phyloP scores from a whole-genome alignment of 2,113 vertebrate genomes.

The Lutjanus erythropterus region DNA sequence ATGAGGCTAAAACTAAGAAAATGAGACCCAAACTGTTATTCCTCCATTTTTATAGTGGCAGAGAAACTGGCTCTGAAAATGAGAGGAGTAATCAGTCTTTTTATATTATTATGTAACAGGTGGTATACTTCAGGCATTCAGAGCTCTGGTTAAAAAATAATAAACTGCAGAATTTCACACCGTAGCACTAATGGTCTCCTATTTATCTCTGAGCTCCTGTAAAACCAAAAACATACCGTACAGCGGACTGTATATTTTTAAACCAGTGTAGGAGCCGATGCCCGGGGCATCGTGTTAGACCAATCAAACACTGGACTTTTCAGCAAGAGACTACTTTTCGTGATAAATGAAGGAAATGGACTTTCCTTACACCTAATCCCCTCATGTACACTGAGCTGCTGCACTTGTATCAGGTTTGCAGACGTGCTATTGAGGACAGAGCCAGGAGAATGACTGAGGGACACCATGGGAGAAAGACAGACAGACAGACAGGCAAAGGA shows the following conservation, averaged over 20 bases:
- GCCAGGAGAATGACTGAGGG: constrained; percentile 47
- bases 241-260: constrained; percentile 3
- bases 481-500: constrained; percentile 46
- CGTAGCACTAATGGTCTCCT: neutral
- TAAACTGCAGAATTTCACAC: constrained; percentile 6
- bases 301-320: constrained; percentile 41
- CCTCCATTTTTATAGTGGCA: neutral
- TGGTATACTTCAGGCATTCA: neutral
- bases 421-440: constrained; percentile 34
- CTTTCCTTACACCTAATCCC: constrained; percentile 59
- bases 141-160: constrained; percentile 7
- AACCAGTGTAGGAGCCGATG: neutral
- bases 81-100: neutral
- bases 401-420: constrained; percentile 42
- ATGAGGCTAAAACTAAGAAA: neutral
- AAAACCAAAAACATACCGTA: constrained; percentile 24
- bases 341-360: constrained; percentile 67
- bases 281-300: constrained; percentile 33
- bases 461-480: constrained; percentile 40
- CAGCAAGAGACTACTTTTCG: constrained; percentile 33
- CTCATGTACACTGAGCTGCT: constrained; percentile 42
- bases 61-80: neutral
- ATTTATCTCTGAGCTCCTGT: constrained; percentile 7
- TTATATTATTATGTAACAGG: neutral
- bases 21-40: neutral